phyloP scores from a whole-genome alignment of 1,140 invertebrate species.

The Drosophila sulfurigaster region DNA sequence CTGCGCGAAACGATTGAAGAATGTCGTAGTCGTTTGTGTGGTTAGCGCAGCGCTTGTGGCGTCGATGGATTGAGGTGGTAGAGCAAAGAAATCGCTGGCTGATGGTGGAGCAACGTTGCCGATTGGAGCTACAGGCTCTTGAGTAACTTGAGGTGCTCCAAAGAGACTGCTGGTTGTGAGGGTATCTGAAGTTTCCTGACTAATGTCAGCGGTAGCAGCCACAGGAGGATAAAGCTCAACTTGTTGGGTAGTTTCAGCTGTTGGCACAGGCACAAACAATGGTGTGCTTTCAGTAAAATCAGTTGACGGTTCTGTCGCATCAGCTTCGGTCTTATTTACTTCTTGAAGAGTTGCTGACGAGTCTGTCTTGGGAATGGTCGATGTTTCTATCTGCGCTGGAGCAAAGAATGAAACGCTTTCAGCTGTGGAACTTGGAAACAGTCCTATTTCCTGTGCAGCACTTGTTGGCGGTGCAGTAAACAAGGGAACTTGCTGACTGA shows the following conservation, averaged over 20 bases:
- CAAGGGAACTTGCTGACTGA: constrained; percentile 12
- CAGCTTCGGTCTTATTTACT: neutral
- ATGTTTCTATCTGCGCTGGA: neutral
- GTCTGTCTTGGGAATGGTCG: neutral
- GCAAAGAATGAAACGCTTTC: neutral
- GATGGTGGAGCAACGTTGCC: neutral
- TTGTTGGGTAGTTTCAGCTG: constrained; percentile 4
- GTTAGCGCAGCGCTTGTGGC: constrained; percentile 19
- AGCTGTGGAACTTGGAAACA: neutral
- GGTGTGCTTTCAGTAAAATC: constrained; percentile 14
- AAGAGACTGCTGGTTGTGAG: constrained; percentile 21
- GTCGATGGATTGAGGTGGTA: neutral
- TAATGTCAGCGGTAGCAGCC: neutral
- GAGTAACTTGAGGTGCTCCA: constrained; percentile 20
- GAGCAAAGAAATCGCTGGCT: constrained; percentile 13
- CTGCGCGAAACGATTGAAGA: constrained; percentile 70
- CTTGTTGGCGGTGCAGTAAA: constrained; percentile 21
- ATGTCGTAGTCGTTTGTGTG: constrained; percentile 56
- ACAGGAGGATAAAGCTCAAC: constrained; percentile 44
- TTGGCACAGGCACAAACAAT: constrained; percentile 63
- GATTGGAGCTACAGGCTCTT: neutral
- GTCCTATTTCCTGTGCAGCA: neutral
- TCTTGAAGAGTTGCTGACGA: constrained; percentile 1
- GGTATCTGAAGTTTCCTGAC: neutral
- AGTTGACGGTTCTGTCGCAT: constrained; percentile 2